Conservation (phyloP, 2,888 invertebrate genomes). For the Ariolimax columbianus region DNA sequence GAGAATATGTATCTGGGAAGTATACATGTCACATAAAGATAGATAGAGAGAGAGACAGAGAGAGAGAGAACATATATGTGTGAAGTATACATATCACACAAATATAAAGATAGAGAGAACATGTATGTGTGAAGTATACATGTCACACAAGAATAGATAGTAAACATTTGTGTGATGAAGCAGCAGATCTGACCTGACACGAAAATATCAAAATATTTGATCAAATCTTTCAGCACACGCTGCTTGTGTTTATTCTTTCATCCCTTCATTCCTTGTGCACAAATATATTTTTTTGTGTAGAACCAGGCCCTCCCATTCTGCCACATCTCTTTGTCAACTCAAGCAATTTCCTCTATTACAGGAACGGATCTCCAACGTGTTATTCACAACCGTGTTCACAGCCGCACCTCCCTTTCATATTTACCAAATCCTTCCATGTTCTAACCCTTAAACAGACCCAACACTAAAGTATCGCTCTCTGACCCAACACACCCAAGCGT, state of each 20-base stretch:
- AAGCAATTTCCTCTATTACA: background rate
- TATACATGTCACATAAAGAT: too few relatives aligned
- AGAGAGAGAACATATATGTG: background rate
- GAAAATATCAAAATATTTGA: too few relatives aligned
- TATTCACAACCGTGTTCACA: constrained; percentile 1
- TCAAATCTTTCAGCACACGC: too few relatives aligned
- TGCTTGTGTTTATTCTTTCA: too few relatives aligned
- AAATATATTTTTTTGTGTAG: background rate
- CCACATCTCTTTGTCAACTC: background rate
- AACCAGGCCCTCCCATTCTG: background rate
- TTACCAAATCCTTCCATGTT: too few relatives aligned
- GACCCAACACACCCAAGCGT: background rate
- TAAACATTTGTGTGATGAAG: too few relatives aligned
- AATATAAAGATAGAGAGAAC: background rate
- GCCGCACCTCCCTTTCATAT: background rate
- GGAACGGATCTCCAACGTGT: background rate
- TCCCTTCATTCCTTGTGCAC: too few relatives aligned
- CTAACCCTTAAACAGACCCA: background rate
- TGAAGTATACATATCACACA: background rate
- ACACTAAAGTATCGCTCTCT: background rate
- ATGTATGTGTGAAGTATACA: too few relatives aligned
- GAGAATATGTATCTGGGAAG: too few relatives aligned
- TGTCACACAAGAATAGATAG: too few relatives aligned
- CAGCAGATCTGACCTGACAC: too few relatives aligned
- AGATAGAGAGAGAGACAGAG: background rate